Evolutionary conservation across 1,140 invertebrate species (phyloP), one percentile per base, ranked within the genome.

Genomic region (Planococcus citri): DNA sequence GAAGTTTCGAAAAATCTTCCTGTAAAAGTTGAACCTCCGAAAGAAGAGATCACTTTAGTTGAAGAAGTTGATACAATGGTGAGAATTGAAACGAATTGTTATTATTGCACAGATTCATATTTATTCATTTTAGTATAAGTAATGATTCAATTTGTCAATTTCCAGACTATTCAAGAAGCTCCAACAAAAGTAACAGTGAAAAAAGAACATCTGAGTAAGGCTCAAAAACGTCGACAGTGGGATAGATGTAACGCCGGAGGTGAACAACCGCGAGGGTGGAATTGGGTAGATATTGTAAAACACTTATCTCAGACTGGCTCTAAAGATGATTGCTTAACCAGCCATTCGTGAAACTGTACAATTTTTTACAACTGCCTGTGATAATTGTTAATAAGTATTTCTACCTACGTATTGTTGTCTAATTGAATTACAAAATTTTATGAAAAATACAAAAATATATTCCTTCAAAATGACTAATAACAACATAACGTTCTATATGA

Each of bases 281-380:
- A 97, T 79, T 97, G 95, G 94, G 87, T 97, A 2, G 94, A 97
- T 77, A 86, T 97, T 71, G 86, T 97, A 27, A 94, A 94, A 80
- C 95, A 97, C 81, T 83, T 97, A 38, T 92, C 90, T n/a, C 94
- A 97, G 77, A 88, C 87, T 71, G 88, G 88, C 61, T 78, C 78
- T 27, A 82, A 83, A 75, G 79, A 80, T 68, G 79, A 81, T 73
- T 74, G 71, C 58, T 33, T 68, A 58, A 58, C 27, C n/a, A 71
- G 41, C n/a, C n/a, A 51, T 17, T 51, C 41, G 10, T 51, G 41
- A 51, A 51, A 17, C 17, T 51, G 10, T 17, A 51, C 41, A 51
- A 20, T 51, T 51, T n/a, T n/a, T 9, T 9, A 17, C 41, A 51
- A 51, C 41, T 51, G 41, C 70, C 70, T 74, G 38, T 73, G 70